These are phyloP conservation scores for Rhamphomyia laevipes DNA, from an alignment of 2,888 invertebrate genomes.

Conservation along the genomic window DNA sequence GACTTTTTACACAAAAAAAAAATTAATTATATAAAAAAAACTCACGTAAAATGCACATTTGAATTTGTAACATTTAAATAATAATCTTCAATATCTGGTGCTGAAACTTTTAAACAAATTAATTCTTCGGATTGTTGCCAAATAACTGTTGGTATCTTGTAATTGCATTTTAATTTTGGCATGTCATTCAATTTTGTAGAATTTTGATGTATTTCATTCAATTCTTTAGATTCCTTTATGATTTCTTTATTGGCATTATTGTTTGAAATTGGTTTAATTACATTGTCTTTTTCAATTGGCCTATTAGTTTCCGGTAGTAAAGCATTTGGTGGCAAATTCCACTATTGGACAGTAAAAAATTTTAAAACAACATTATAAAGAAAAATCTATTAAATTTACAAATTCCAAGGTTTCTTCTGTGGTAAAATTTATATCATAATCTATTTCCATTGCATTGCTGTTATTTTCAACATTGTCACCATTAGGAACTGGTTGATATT, in stretches of 20 bases:
- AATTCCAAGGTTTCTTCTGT: background rate
- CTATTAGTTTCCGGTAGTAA: no score
- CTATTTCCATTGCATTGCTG: background rate
- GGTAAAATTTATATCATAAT: background rate
- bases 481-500: no score
- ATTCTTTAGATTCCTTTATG: no score
- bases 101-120: conserved; percentile 21
- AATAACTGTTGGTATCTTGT: conserved; percentile 20
- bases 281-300: no score
- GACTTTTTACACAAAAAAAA: no score
- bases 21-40: background rate
- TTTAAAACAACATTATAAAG: background rate
- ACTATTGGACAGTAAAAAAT: background rate
- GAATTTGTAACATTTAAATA: conserved; percentile 18
- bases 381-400: background rate
- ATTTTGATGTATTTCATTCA: background rate
- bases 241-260: no score
- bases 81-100: conserved; percentile 23
- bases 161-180: conserved; percentile 16
- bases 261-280: no score
- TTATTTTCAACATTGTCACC: background rate
- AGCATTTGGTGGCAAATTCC: background rate
- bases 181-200: conserved; percentile 8
- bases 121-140: conserved; percentile 25
- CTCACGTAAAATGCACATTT: conserved; percentile 11